A percentile compares a stretch with the other conserved stretches of the same genome.
These are phyloP conservation scores for Agrotis clavis DNA, from an alignment of 2,888 invertebrate genomes.

Conservation along the genomic window DNA sequence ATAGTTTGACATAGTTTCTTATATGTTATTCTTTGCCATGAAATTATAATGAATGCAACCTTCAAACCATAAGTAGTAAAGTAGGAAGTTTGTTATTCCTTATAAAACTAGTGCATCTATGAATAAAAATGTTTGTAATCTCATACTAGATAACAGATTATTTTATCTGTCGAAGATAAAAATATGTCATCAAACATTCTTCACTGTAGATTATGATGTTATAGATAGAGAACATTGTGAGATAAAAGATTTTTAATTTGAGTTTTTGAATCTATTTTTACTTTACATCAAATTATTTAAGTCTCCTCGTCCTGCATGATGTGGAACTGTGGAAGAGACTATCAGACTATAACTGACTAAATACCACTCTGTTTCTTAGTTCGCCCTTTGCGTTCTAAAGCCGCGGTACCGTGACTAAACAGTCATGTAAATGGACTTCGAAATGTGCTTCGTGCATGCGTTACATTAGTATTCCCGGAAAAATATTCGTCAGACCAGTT, in stretches of 20 bases:
- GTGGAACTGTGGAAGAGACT: too few species aligned
- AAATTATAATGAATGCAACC: neutral
- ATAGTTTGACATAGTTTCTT: too few species aligned
- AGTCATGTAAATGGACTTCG: neutral
- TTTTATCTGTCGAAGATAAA: conserved; percentile 51
- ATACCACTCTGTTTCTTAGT: too few species aligned
- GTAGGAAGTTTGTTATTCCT: conserved; percentile 29
- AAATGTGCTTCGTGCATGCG: neutral
- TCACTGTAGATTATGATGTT: conserved; percentile 22
- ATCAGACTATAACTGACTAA: too few species aligned
- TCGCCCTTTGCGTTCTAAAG: too few species aligned
- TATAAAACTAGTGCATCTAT: neutral
- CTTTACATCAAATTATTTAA: neutral
- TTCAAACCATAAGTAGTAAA: conserved; percentile 11
- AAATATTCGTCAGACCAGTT: neutral
- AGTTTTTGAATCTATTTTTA: neutral
- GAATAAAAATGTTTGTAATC: conserved; percentile 14
- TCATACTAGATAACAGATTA: conserved; percentile 41
- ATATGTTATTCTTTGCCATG: neutral
- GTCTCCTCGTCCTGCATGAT: too few species aligned
- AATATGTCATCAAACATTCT: conserved; percentile 39
- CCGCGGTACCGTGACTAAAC: too few species aligned
- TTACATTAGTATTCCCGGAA: neutral
- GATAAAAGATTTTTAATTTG: neutral
- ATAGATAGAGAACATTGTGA: conserved; percentile 12